A percentile compares a stretch with the other conserved stretches of the same genome.
Evolutionary conservation across 1,140 invertebrate genomes (phyloP).

Genomic region (Zophobas morio): DNA sequence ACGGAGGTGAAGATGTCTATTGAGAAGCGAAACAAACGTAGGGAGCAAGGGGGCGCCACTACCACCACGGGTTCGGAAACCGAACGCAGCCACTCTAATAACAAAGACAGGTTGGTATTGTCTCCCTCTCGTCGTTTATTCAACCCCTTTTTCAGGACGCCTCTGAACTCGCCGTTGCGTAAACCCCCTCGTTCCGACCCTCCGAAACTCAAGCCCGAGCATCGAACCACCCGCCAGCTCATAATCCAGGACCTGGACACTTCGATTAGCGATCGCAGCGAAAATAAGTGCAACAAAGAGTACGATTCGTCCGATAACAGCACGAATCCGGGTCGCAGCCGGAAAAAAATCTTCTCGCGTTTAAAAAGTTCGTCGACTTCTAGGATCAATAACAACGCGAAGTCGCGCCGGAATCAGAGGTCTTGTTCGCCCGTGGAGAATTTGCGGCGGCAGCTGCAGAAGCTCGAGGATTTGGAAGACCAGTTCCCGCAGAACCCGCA

Average conservation of each 20-base stretch:
- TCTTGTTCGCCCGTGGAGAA: slow-evolving; percentile 82
- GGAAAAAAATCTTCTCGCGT: slow-evolving; percentile 75
- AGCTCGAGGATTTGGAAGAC: slow-evolving; percentile 85
- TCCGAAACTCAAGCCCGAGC: slow-evolving; percentile 64
- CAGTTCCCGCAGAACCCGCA: slow-evolving; percentile 77
- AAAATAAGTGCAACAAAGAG: slow-evolving; percentile 59
- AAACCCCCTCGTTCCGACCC: slow-evolving; percentile 62
- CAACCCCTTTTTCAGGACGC: slow-evolving; percentile 53
- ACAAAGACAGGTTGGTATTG: slow-evolving; percentile 65
- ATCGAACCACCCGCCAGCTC: slow-evolving; percentile 58
- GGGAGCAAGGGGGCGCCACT: slow-evolving; percentile 75
- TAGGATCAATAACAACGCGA: slow-evolving; percentile 68
- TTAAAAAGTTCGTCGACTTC: slow-evolving; percentile 77
- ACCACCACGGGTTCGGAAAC: slow-evolving; percentile 81
- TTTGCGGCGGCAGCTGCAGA: slow-evolving; percentile 81
- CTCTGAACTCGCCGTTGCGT: slow-evolving; percentile 60
- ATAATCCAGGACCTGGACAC: slow-evolving; percentile 65
- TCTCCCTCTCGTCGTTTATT: slow-evolving; percentile 5
- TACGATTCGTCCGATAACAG: slow-evolving; percentile 63
- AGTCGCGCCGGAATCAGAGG: slow-evolving; percentile 64
- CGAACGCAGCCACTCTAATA: slow-evolving; percentile 80
- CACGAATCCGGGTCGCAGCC: slow-evolving; percentile 64
- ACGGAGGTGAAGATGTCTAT: slow-evolving; percentile 80
- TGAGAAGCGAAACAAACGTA: slow-evolving; percentile 73
- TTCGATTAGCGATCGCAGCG: slow-evolving; percentile 64